Base-by-base conservation (phyloP, 1,140 invertebrate species). In the Gonatopus flavifemur region DNA sequence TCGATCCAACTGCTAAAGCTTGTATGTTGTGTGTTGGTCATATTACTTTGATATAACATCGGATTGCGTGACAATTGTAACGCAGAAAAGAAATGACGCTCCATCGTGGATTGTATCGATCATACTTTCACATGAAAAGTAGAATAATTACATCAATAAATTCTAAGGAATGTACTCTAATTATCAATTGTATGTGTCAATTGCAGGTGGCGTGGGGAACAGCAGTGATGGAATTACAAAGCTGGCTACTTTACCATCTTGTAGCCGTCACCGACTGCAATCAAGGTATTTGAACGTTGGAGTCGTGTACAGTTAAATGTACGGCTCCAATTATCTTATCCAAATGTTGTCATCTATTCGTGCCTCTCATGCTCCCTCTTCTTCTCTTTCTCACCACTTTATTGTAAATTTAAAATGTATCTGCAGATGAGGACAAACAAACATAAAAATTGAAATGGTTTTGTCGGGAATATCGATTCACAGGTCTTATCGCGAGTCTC, bases 161-260 rank as follows among this genome's bases (percentile, higher is more conserved):
- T 12, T 28, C 12, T 6, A 12, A 28, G 25, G 25, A 12, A 28
- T 12, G 25, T 28, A 28, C 6, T 28, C 12, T 28, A 6, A 12
- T 28, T n/a, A n/a, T 28, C 25, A 12, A 28, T 28, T 12, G 25
- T 7, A 28, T 28, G 6, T 6, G 25, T 12, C 16, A 37, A 19
- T 70, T 66, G 46, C 44, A 78, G 74, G 71, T 78, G 74, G 76
- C 76, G 74, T 76, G 76, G 74, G 72, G 76, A n/a, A 76, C 66
- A 16, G 71, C 76, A 54, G 70, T 78, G 44, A 78, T 78, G 76
- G 76, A 78, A 62, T 66, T 78, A 41, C 74, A 78, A 53, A 78
- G 76, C 53, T 78, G 76, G 76, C 56, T 78, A 40, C 72, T 78
- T 49, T 78, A 78, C 62, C 76, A 78, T 55, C 69, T 78, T 41